These are phyloP conservation scores for Phoxinus phoxinus DNA, from an alignment of 2,113 vertebrate genomes.

Conservation along the genomic window DNA sequence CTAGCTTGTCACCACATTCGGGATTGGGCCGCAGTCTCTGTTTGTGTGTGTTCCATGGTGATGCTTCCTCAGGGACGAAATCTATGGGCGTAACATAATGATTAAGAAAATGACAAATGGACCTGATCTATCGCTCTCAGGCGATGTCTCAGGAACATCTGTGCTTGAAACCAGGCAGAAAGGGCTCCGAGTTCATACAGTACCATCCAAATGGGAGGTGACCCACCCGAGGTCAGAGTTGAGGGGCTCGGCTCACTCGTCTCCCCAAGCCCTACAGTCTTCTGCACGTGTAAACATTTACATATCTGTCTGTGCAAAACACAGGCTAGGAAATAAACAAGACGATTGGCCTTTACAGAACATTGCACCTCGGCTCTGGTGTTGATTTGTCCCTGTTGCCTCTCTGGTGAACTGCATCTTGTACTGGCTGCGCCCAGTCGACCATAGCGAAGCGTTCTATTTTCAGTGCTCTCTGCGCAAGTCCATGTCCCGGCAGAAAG, in stretches of 20 bases:
- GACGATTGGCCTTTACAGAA: conserved; percentile 53
- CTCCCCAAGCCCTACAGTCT: conserved; percentile 23
- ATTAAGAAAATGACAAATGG: conserved; percentile 42
- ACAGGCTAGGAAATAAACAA: conserved; percentile 59
- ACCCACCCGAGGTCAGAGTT: conserved; percentile 35
- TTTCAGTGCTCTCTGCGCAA: conserved; percentile 4
- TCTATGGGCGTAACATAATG: neutral
- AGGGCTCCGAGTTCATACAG: conserved; percentile 39
- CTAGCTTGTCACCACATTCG: conserved; percentile 40
- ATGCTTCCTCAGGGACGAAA: conserved; percentile 5
- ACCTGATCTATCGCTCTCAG: conserved; percentile 58
- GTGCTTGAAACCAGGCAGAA: conserved; percentile 42
- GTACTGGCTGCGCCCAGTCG: conserved; percentile 38
- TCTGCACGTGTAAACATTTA: conserved; percentile 62
- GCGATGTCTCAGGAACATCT: conserved; percentile 52
- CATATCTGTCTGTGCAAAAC: conserved; percentile 60
- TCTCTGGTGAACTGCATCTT: conserved; percentile 21
- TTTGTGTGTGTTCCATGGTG: conserved; percentile 33
- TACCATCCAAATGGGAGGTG: conserved; percentile 25
- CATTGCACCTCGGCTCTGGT: conserved; percentile 43
- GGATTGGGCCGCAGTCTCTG: conserved; percentile 27
- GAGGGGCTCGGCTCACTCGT: conserved; percentile 7
- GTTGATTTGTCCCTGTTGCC: conserved; percentile 29
- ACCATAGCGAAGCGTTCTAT: conserved; percentile 6
- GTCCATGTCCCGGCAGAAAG: neutral